phyloP scores from a whole-genome alignment of 2,797 vertebrate species.

The Numenius phaeopus region DNA sequence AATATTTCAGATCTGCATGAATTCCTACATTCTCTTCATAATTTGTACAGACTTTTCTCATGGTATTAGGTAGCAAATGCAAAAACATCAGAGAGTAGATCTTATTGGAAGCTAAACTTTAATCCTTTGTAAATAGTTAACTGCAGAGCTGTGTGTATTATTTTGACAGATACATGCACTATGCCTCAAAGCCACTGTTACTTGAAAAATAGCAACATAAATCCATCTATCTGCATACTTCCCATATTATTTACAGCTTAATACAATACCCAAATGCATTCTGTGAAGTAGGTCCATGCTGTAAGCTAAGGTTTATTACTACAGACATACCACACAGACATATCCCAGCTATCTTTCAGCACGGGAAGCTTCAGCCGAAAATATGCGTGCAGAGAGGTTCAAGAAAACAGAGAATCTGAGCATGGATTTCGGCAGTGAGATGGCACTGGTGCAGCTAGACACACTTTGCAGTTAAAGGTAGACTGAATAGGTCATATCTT shows the following conservation, averaged over 20 bases:
- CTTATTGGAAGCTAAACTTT: constrained; percentile 59
- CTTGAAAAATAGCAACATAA: constrained; percentile 41
- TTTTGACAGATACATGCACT: constrained; percentile 33
- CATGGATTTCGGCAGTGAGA: not conserved
- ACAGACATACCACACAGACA: not conserved
- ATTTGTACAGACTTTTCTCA: constrained; percentile 26
- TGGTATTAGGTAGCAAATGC: constrained; percentile 20
- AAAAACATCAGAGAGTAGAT: constrained; percentile 41
- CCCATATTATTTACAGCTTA: constrained; percentile 30
- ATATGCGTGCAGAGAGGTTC: not conserved
- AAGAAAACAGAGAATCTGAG: not conserved
- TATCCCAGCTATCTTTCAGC: not conserved
- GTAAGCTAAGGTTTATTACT: not conserved
- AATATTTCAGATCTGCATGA: constrained; percentile 23
- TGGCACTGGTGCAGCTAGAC: not conserved
- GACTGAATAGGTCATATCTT: not conserved
- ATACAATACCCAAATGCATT: constrained; percentile 28
- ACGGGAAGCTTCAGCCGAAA: not conserved
- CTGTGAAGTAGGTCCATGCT: not conserved
- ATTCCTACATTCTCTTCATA: not conserved
- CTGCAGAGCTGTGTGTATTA: constrained; percentile 10
- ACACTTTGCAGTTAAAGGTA: not conserved
- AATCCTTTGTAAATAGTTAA: constrained; percentile 65
- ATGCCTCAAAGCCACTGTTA: constrained; percentile 7
- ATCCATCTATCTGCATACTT: constrained; percentile 36